Percentiles rank a stretch among this genome's conserved stretches.
These are phyloP conservation scores for Arion vulgaris DNA, from an alignment of 1,140 invertebrate species.

Conservation along the genomic window DNA sequence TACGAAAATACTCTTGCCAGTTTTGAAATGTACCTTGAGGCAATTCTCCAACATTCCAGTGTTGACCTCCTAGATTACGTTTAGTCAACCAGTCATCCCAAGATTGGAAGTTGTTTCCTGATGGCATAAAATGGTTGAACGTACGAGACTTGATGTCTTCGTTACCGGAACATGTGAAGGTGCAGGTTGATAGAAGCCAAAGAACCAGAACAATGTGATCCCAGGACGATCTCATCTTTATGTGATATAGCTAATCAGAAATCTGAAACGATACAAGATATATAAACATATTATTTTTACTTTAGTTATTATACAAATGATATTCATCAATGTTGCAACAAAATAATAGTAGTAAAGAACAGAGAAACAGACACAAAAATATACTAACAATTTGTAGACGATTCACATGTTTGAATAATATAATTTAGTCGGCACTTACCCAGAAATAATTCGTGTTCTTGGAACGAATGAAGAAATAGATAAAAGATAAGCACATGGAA, in stretches of 20 bases:
- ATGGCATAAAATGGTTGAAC: neutral
- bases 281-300: neutral
- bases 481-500: too few relatives aligned
- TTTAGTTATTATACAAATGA: too few relatives aligned
- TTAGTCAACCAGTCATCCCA: conserved; percentile 9
- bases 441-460: too few relatives aligned
- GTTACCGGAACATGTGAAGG: neutral
- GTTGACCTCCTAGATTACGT: neutral
- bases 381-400: too few relatives aligned
- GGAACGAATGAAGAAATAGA: too few relatives aligned
- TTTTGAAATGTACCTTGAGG: neutral
- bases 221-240: neutral
- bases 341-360: too few relatives aligned
- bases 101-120: neutral
- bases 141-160: neutral
- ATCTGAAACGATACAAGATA: neutral
- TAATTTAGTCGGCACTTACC: too few relatives aligned
- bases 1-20: conserved; percentile 36
- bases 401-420: too few relatives aligned
- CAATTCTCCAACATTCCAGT: neutral
- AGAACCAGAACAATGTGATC: neutral
- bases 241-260: neutral
- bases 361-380: too few relatives aligned
- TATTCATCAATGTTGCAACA: too few relatives aligned
- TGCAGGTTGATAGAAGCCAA: neutral